phyloP scores from a whole-genome alignment of 37 sponge, comb jelly and placozoan genomes.

The Hexactinellida sp. region DNA sequence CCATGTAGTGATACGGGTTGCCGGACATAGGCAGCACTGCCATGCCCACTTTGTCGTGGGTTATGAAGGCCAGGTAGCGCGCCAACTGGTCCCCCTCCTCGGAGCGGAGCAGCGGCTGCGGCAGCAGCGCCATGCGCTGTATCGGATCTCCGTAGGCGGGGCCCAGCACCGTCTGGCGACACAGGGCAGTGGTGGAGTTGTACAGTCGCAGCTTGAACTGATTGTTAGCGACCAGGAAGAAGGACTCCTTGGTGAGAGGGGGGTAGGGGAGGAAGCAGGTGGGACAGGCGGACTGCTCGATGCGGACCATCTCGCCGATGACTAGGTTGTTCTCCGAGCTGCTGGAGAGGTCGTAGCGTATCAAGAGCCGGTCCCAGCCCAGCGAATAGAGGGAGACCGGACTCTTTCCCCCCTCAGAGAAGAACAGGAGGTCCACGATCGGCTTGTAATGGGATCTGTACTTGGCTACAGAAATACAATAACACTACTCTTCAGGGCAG shows the following conservation, averaged over 20 bases:
- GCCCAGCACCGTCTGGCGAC: slow-evolving; percentile 82
- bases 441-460: slow-evolving; percentile 76
- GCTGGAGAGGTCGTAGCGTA: slow-evolving; percentile 63
- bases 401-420: background rate
- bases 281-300: slow-evolving; percentile 91
- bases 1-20: slow-evolving; percentile 77
- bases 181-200: slow-evolving; percentile 88
- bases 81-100: slow-evolving; percentile 29
- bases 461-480: slow-evolving; percentile 63
- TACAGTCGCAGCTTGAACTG: slow-evolving; percentile 87
- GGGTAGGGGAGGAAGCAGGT: slow-evolving; percentile 73
- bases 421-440: slow-evolving; percentile 25
- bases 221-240: slow-evolving; percentile 67
- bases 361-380: background rate
- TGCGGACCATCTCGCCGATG: slow-evolving; percentile 47
- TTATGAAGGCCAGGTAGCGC: slow-evolving; percentile 65
- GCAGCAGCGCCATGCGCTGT: slow-evolving; percentile 42
- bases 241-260: slow-evolving; percentile 79
- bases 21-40: slow-evolving; percentile 82
- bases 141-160: slow-evolving; percentile 73
- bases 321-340: slow-evolving; percentile 59
- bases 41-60: slow-evolving; percentile 81
- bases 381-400: background rate
- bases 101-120: slow-evolving; percentile 20
- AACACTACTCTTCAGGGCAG: background rate